Base-by-base conservation (phyloP, 1,140 invertebrate genomes). In the Drosophila pseudoananassae region DNA sequence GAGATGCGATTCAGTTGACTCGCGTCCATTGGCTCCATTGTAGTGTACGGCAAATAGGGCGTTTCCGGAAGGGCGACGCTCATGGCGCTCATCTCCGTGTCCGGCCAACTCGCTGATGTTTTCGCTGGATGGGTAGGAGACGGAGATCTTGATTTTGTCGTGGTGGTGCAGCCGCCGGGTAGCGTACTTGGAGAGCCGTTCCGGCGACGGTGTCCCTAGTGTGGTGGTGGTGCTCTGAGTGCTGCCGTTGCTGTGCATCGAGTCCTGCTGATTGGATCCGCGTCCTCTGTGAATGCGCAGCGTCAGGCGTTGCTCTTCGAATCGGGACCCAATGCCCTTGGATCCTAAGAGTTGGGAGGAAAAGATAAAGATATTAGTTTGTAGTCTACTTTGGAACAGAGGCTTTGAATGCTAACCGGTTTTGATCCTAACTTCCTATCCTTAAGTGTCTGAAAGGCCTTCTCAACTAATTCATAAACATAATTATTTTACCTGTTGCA, bases 261-360 rank as follows among this genome's bases (percentile, higher is more conserved):
- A 90, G 54, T 91, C 90, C 50, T 91, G 88, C 47, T 92, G 87
- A 43, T 91, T 87, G 7, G 83, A 89, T 31, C 90, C 87, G 14
- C 90, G 72, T 1, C 97, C 97, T 2, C 98, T 93, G 92, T 99
- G 98, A 76, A 99, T 98, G 55, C 98, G 94, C 49, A 99, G 92
- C 0, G 98, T 99, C 23, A 99, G 93, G 23, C 97, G 94, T 91
- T 98, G 96, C 90, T 98, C 97, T 74, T 98, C 95, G 91, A 97
- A 96, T 45, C 96, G 93, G 9, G 90, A 90, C 93, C 51, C 89
- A 55, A 94, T 90, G 17, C 94, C 93, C 60, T 91, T 91, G 43
- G 88, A 91, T 47, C 91, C 90, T 92, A 17, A 20, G 15, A 15
- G 17, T 10, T 10, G 6, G 17, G n/a, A 46, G 43, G 15, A 20